These are phyloP conservation scores for Dipodomys merriami DNA, from an alignment of 2,113 vertebrate species.

Conservation along the genomic window DNA sequence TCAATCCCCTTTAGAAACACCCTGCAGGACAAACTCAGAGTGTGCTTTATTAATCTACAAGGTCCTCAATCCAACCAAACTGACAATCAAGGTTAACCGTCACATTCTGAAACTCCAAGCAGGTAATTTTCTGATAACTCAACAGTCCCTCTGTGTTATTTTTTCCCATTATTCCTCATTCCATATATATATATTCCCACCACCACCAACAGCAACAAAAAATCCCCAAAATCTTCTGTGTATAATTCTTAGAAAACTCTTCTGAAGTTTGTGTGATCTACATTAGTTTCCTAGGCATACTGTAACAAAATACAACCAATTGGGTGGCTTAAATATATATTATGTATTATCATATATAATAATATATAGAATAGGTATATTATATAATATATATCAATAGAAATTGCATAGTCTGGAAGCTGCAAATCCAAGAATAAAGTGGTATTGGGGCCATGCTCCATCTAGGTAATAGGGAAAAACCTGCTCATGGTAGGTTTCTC, in stretches of 20 bases:
- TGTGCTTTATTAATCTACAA: not conserved
- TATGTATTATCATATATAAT: too few relatives aligned
- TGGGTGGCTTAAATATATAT: not conserved
- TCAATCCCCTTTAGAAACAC: not conserved
- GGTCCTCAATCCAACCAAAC: not conserved
- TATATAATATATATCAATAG: not conserved
- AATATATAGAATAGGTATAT: too few relatives aligned
- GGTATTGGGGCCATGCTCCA: not conserved
- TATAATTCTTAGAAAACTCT: not conserved
- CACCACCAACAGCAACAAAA: too few relatives aligned
- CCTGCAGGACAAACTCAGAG: not conserved
- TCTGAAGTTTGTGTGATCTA: not conserved
- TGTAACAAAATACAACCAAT: not conserved
- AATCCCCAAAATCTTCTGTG: too few relatives aligned
- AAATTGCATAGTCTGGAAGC: not conserved
- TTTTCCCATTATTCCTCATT: conserved; percentile 26
- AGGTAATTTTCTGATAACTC: not conserved
- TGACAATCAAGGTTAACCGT: not conserved
- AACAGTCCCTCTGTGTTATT: not conserved
- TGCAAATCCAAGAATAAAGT: not conserved
- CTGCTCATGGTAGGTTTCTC: not conserved
- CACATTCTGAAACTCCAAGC: not conserved
- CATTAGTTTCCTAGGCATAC: not conserved
- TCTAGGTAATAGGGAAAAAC: not conserved
- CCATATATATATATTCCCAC: not conserved